phyloP scores from a whole-genome alignment of 2,797 vertebrate genomes.

The Echiichthys vipera region DNA sequence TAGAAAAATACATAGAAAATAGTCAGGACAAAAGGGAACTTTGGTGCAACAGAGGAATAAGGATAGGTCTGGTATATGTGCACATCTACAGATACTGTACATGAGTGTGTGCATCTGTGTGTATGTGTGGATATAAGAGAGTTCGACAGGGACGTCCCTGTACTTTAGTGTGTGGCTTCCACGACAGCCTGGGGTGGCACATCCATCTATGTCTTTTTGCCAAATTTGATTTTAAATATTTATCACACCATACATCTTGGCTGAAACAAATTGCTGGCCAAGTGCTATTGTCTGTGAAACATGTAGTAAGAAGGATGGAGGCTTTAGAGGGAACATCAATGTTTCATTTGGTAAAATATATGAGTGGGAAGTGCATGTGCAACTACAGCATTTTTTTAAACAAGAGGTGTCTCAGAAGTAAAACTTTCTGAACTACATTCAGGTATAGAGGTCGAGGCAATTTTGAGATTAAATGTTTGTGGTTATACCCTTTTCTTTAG shows the following conservation, averaged over 20 bases:
- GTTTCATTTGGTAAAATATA: slow-evolving; percentile 99
- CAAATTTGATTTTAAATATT: slow-evolving; percentile 99
- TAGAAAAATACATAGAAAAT: background rate
- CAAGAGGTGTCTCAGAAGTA: slow-evolving; percentile 56
- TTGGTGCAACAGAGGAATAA: background rate
- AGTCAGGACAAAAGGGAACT: background rate
- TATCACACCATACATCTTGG: slow-evolving; percentile 98
- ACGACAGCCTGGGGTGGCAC: slow-evolving; percentile 86
- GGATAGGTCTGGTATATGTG: slow-evolving; percentile 15
- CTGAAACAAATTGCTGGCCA: slow-evolving; percentile 97
- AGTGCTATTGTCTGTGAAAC: slow-evolving; percentile 97
- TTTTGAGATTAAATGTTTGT: slow-evolving; percentile 17
- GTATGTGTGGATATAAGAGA: slow-evolving; percentile 32
- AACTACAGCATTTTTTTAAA: slow-evolving; percentile 75
- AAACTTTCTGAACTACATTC: slow-evolving; percentile 60
- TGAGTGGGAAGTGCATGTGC: slow-evolving; percentile 82
- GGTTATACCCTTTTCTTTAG: background rate
- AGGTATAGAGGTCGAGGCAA: background rate
- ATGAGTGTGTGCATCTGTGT: slow-evolving; percentile 5
- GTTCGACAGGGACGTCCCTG: slow-evolving; percentile 66
- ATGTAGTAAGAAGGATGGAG: slow-evolving; percentile 95
- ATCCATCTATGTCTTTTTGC: slow-evolving; percentile 99
- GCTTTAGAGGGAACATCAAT: slow-evolving; percentile 98
- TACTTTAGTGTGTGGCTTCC: slow-evolving; percentile 78
- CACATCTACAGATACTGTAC: slow-evolving; percentile 29